Base-by-base conservation (phyloP, 2,797 vertebrate species). In the Anas bahamensis region DNA sequence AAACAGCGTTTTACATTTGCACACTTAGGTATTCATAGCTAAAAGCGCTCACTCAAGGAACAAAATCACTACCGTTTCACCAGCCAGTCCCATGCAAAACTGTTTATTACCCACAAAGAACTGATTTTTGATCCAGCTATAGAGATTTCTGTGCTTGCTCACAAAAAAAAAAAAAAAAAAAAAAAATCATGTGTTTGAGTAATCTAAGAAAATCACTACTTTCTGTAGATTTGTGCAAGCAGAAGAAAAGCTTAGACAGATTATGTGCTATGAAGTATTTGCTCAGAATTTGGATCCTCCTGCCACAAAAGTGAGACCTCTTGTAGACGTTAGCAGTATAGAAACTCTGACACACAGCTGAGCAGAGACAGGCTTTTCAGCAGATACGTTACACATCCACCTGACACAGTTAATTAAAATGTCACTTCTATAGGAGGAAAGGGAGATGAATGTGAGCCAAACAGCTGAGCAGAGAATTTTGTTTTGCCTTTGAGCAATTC, bases 351-450 rank as follows among this genome's bases (percentile, higher is more conserved):
- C 92, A 88, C 92, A 57, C 89, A 93, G 90, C 89, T 94, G 96
- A 95, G 87, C 89, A 95, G 94, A 94, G 73, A 94, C 64, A 83
- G 93, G 90, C 94, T 95, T 95, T 95, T 93, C 95, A 94, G 92
- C 82, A 76, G 92, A 94, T 83, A 96, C 78, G 89, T 89, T 94
- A 78, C 94, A 94, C 82, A 88, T 96, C 93, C 94, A 96, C 95
- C 93, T 96, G 94, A 96, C 93, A 92, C 93, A 91, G 93, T 93
- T 96, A 96, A 96, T 96, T 97, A 97, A 95, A 96, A 92, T 95
- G 93, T 96, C 96, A 95, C 89, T 95, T 94, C 89, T 91, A 95
- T 88, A 92, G 79, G 87, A 95, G 85, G 86, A 96, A 94, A 97
- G 94, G 83, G 93, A 95, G 90, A 97, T 93, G 89, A 96, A 96